Conservation (phyloP, 2,888 invertebrate species). For the Cyaniris semiargus region DNA sequence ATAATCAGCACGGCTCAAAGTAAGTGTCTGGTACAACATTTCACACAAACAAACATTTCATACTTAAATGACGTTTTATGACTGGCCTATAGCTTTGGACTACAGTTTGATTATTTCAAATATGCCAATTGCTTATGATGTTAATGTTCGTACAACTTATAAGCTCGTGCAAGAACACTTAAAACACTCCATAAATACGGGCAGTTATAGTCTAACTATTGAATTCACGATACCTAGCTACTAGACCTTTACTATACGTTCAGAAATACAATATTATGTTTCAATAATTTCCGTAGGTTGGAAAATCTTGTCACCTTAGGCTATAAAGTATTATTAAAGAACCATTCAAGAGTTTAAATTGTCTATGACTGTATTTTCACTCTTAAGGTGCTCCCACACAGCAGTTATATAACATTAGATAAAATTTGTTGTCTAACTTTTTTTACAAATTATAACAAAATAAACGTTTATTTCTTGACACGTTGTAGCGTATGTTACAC, state of each 20-base stretch:
- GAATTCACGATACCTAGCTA: constrained; percentile 11
- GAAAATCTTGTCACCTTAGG: neutral
- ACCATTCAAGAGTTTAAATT: neutral
- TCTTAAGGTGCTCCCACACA: no score
- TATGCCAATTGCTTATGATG: neutral
- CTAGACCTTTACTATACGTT: neutral
- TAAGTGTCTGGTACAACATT: no score
- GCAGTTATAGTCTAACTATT: constrained; percentile 8
- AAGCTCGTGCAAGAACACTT: neutral
- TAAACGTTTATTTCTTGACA: no score
- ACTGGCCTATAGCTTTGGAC: no score
- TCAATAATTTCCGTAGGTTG: neutral
- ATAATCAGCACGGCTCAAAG: neutral
- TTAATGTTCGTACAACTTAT: neutral
- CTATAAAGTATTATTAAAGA: neutral
- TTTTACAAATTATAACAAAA: no score
- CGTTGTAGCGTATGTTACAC: no score
- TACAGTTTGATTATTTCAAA: no score
- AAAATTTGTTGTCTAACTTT: no score
- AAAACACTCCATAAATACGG: neutral
- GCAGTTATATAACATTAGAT: no score
- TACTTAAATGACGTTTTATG: no score
- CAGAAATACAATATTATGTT: neutral
- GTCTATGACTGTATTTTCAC: neutral
- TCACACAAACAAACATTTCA: no score